These are phyloP conservation scores for Syngnathoides biaculeatus DNA, from an alignment of 2,113 vertebrate species.

Conservation along the genomic window DNA sequence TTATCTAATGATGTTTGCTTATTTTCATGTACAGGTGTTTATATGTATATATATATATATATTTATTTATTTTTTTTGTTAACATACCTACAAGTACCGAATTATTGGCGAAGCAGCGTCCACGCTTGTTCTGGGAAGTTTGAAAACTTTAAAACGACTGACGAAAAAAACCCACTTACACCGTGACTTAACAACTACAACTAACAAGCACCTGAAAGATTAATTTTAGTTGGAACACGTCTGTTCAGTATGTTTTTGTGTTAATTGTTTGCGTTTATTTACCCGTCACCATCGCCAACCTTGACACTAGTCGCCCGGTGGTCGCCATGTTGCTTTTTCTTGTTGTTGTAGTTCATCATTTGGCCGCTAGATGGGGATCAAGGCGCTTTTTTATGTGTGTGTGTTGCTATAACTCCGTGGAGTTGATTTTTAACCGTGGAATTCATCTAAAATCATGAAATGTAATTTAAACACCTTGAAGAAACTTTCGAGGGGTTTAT, in stretches of 20 bases:
- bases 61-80: no score
- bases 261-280: background rate
- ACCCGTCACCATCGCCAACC: conserved; percentile 75
- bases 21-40: no score
- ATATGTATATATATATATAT: no score
- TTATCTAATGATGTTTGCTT: no score
- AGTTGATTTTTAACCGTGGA: no score
- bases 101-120: background rate
- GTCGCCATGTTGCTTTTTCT: conserved; percentile 55
- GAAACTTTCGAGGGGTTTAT: background rate
- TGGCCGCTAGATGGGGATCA: conserved; percentile 24
- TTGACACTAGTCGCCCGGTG: conserved; percentile 61
- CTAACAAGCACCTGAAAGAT: background rate
- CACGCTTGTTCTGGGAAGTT: background rate
- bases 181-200: no score
- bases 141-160: background rate
- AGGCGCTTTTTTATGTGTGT: no score
- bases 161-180: background rate
- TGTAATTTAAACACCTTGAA: no score
- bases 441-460: no score
- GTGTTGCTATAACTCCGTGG: no score
- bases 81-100: no score
- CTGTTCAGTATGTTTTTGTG: background rate
- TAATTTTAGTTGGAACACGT: background rate
- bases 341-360: conserved; percentile 20